phyloP scores from a whole-genome alignment of 2,797 vertebrate genomes.

The Hafferia zeledoni region DNA sequence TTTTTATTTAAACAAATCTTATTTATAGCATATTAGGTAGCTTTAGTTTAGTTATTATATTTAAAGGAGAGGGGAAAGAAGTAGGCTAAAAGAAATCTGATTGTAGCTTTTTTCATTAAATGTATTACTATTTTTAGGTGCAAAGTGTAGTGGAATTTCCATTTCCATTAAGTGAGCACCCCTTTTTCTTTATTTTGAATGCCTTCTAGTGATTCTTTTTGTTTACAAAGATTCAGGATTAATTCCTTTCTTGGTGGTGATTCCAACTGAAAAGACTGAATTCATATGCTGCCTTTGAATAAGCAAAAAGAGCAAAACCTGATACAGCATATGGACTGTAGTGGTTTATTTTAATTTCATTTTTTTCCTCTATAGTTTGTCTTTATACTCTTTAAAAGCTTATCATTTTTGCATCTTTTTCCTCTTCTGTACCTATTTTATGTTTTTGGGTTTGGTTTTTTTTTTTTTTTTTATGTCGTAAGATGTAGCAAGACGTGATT shows the following conservation, averaged over 20 bases:
- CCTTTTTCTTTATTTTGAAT: not conserved
- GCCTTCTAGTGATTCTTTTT: not conserved
- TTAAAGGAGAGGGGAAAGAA: not conserved
- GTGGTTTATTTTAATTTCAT: not conserved
- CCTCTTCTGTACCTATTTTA: not conserved
- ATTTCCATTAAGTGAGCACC: not conserved
- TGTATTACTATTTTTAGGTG: not conserved
- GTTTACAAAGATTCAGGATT: not conserved
- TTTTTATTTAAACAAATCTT: not conserved
- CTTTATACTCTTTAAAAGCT: not conserved
- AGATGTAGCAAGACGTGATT: not conserved
- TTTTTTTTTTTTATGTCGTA: not conserved
- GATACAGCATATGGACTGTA: not conserved
- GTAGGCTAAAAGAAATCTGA: not conserved
- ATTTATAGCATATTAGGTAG: not conserved
- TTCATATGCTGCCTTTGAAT: not conserved
- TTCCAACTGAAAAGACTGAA: not conserved
- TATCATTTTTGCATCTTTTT: not conserved
- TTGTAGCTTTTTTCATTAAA: not conserved
- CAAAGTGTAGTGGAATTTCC: not conserved
- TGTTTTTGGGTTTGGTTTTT: fast-evolving
- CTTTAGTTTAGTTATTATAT: not conserved
- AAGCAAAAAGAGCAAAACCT: not conserved
- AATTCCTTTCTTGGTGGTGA: not conserved
- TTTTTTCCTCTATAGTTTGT: not conserved